Base-by-base conservation (phyloP, 1,140 invertebrate species). In the Brachionus plicatilis region DNA sequence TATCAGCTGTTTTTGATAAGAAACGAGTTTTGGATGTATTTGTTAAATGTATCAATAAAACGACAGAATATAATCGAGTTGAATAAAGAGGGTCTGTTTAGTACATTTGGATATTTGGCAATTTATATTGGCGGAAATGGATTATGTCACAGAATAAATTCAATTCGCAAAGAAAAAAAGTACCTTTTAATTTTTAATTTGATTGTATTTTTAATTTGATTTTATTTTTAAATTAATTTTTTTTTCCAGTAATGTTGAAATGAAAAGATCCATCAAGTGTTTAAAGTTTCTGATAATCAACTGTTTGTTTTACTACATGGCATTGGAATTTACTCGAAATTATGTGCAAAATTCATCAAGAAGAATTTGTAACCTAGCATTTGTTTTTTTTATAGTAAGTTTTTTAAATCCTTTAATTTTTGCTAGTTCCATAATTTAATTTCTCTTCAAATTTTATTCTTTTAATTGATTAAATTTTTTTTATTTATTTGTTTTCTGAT, bases 61-160 rank as follows among this genome's bases (percentile, higher is more conserved):
- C 27, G 65, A 29, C 8, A 11, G 12, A 68, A 37, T 12, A 3
- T 68, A n/a, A 68, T 97, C 0, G 90, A 92, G 84, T 93, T 95
- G 0, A 98, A 98, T 89, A 92, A 94, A 85, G 96, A 98, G 91
- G 96, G 96, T 0, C 90, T 98, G 53, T 92, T 93, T 37, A 96
- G 95, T 0, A 90, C 93, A 29, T 89, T 93, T 3, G 96, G 96
- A 2, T 97, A 96, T 88, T 88, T 96, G 14, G 92, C 93, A 3
- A 88, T 97, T 1, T 97, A 95, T 88, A 90, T 96, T 76, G 90
- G 93, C 1, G 75, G 33, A 14, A 43, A 78, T 41, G 27, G 29
- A 9, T n/a, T 78, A 12, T 78, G 75, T 43, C 41, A 41, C 20
- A 24, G 12, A 33, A 78, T 78, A 45, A 78, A 78, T 43, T 11